phyloP scores from a whole-genome alignment of 2,888 invertebrate species.

The Aricia artaxerxes region DNA sequence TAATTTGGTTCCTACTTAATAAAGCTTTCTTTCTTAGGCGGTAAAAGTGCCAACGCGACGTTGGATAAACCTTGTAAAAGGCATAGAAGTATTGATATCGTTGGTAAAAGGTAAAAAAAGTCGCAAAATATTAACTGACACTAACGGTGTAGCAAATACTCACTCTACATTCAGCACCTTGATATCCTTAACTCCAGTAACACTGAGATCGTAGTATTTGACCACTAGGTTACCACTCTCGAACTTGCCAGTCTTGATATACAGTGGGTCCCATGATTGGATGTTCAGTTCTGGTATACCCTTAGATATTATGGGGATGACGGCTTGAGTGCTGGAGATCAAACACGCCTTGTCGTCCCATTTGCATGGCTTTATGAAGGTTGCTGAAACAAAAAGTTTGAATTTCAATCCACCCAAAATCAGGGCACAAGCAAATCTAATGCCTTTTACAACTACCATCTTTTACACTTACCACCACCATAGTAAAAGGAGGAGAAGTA shows the following conservation, averaged over 20 bases:
- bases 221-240: conserved; percentile 45
- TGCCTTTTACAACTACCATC: too few relatives aligned
- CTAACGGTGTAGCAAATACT: conserved; percentile 41
- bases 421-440: too few relatives aligned
- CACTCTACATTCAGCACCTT: conserved; percentile 47
- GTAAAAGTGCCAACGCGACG: too few relatives aligned
- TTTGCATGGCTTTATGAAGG: conserved; percentile 50
- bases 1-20: too few relatives aligned
- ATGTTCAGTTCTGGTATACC: conserved; percentile 47
- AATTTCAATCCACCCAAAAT: neutral
- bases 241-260: conserved; percentile 42
- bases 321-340: conserved; percentile 42
- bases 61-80: too few relatives aligned
- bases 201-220: conserved; percentile 42
- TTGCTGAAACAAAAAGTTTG: conserved; percentile 37
- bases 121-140: neutral
- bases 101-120: too few relatives aligned
- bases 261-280: conserved; percentile 45
- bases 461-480: too few relatives aligned
- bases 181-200: conserved; percentile 44
- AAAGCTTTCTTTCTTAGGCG: too few relatives aligned
- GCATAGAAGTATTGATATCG: too few relatives aligned
- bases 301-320: conserved; percentile 40
- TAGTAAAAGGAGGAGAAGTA: too few relatives aligned
- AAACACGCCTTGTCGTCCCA: conserved; percentile 46